phyloP scores from a whole-genome alignment of 2,888 invertebrate species.

The Pristionchus fissidentatus region DNA sequence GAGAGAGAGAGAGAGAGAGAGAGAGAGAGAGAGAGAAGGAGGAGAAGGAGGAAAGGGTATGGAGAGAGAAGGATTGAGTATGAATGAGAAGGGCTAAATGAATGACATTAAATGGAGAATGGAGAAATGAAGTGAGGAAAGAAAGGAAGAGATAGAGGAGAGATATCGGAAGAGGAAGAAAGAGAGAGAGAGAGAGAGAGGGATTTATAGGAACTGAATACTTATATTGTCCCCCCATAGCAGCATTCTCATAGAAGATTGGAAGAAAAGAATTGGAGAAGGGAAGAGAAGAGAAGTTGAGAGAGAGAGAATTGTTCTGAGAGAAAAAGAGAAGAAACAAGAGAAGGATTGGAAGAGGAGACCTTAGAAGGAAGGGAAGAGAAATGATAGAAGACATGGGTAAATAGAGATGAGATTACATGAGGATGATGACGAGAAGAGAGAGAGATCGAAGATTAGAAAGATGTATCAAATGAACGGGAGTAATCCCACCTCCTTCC shows the following conservation, averaged over 20 bases:
- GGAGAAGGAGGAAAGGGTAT: no score
- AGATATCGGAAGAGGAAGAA: not conserved
- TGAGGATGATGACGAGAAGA: constrained; percentile 6
- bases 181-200: not conserved
- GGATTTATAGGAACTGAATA: constrained; percentile 8
- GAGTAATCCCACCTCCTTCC: not conserved
- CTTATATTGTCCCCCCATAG: constrained; percentile 4
- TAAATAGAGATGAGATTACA: constrained; percentile 39
- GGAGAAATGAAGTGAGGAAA: not conserved
- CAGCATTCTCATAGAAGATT: constrained; percentile 16
- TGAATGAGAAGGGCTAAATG: not conserved
- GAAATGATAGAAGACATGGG: constrained; percentile 28
- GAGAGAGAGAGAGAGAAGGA: constrained; percentile 1
- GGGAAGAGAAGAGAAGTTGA: no score
- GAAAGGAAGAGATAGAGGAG: not conserved
- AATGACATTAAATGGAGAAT: not conserved
- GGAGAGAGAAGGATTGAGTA: constrained; percentile 2
- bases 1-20: not conserved
- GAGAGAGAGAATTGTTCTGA: not conserved
- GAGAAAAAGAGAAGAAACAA: not conserved
- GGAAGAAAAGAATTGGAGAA: not conserved
- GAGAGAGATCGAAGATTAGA: constrained; percentile 10
- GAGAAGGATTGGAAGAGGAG: no score
- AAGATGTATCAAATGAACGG: not conserved
- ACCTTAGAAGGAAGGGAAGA: not conserved